A percentile compares a stretch with the other conserved stretches of the same genome.
These are phyloP conservation scores for Brachyalestes nurse DNA, from an alignment of 2,797 vertebrate species.

Conservation along the genomic window DNA sequence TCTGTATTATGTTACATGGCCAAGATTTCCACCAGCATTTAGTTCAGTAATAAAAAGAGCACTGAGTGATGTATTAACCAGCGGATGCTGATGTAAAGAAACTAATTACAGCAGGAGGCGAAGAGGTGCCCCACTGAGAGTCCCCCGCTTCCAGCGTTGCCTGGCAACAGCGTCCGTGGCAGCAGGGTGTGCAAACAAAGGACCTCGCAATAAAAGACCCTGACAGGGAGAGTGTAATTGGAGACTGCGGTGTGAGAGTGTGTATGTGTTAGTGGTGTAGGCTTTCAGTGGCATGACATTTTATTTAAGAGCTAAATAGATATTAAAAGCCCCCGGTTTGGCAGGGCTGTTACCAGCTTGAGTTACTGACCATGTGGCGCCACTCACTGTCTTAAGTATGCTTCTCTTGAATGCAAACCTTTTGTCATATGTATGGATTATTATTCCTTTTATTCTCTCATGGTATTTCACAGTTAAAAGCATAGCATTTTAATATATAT, in stretches of 20 bases:
- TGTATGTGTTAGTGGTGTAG: constrained; percentile 8
- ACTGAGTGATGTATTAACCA: constrained; percentile 14
- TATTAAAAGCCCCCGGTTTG: constrained; percentile 10
- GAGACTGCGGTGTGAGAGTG: constrained; percentile 6
- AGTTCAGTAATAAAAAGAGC: constrained; percentile 13
- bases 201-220: constrained; percentile 48
- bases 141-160: constrained; percentile 56
- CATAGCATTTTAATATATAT: no score
- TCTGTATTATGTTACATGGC: not conserved
- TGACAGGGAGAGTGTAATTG: constrained; percentile 36
- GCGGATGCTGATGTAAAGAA: not conserved
- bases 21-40: constrained; percentile 8
- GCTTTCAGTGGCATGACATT: not conserved
- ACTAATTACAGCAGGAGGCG: not conserved
- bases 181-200: constrained; percentile 57
- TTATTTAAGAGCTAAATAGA: constrained; percentile 15
- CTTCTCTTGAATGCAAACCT: not conserved
- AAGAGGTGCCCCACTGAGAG: not conserved
- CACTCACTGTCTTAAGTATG: not conserved
- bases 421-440: no score
- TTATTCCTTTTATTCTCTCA: no score
- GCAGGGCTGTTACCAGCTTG: not conserved
- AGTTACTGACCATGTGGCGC: not conserved
- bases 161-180: constrained; percentile 56
- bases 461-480: no score